Percentiles rank a stretch among this genome's conserved stretches.
Conservation (phyloP, 53 echinoderm and acorn worm species). For the Actinopyga echinites region DNA sequence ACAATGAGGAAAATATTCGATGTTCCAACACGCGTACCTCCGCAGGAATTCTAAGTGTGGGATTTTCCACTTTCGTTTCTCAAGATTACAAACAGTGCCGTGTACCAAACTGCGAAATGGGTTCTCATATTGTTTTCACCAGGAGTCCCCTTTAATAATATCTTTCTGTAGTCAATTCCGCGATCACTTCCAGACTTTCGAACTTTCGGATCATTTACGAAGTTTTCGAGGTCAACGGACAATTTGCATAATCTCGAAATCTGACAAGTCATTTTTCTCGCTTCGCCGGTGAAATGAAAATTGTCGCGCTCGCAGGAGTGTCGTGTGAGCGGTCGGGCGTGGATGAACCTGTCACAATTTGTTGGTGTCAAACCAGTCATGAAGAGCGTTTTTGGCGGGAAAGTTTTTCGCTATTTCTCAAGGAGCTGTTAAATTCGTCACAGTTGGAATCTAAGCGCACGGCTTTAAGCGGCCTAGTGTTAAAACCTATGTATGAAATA, state of each 20-base stretch:
- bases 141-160: no score
- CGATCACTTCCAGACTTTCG: neutral
- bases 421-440: conserved; percentile 23
- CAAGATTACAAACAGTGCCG: no score
- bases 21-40: no score
- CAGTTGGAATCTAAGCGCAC: conserved; percentile 6
- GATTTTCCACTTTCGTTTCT: no score
- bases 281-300: conserved; percentile 33
- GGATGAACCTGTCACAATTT: conserved; percentile 28
- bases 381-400: conserved; percentile 38
- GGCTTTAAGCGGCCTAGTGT: conserved; percentile 40
- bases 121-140: no score
- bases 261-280: conserved; percentile 38
- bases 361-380: conserved; percentile 32
- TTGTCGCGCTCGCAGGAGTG: conserved; percentile 37
- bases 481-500: conserved; percentile 42
- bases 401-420: conserved; percentile 15
- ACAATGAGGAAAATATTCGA: no score
- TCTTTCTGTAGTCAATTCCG: no score
- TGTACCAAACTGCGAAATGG: no score
- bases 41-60: no score
- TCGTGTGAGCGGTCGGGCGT: conserved; percentile 33
- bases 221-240: conserved; percentile 38
- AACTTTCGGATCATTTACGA: conserved; percentile 39
- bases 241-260: conserved; percentile 39